These are phyloP conservation scores for Catocala sponsa DNA, from an alignment of 2,888 invertebrate species.

Conservation along the genomic window DNA sequence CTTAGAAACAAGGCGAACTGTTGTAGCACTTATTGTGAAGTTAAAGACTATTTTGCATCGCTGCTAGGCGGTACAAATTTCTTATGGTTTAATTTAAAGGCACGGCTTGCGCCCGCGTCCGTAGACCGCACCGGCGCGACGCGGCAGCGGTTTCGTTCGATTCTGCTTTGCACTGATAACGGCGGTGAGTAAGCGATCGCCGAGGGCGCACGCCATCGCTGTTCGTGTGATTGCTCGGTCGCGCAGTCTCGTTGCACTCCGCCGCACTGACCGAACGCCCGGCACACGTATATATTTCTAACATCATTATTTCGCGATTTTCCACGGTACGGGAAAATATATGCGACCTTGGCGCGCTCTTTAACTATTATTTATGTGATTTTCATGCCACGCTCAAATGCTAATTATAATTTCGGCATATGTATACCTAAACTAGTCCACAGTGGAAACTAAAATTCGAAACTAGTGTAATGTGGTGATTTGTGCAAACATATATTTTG, in stretches of 20 bases:
- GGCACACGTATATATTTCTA: constrained; percentile 37
- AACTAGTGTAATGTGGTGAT: constrained; percentile 46
- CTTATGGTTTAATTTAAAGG: constrained; percentile 35
- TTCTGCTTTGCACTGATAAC: constrained; percentile 78
- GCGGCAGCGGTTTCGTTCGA: constrained; percentile 63
- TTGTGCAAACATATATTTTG: constrained; percentile 31
- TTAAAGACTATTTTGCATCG: constrained; percentile 23
- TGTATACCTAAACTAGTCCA: constrained; percentile 30
- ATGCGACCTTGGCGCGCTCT: constrained; percentile 76
- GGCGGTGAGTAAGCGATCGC: constrained; percentile 53
- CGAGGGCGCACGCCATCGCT: constrained; percentile 40
- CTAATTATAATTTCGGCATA: constrained; percentile 41
- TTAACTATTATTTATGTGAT: constrained; percentile 54
- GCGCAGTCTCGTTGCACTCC: constrained; percentile 58
- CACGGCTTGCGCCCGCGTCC: constrained; percentile 25
- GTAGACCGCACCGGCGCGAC: constrained; percentile 14
- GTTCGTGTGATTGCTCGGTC: constrained; percentile 54
- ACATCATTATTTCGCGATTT: constrained; percentile 59
- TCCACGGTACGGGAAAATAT: constrained; percentile 73
- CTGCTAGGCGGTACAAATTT: constrained; percentile 29
- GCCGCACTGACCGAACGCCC: constrained; percentile 42
- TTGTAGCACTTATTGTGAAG: constrained; percentile 36
- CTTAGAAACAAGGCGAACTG: constrained; percentile 28
- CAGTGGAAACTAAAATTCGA: constrained; percentile 27
- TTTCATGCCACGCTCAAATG: constrained; percentile 55